Evolutionary conservation across 2,113 vertebrate species (phyloP).

Genomic region (Tylochromis polylepis): DNA sequence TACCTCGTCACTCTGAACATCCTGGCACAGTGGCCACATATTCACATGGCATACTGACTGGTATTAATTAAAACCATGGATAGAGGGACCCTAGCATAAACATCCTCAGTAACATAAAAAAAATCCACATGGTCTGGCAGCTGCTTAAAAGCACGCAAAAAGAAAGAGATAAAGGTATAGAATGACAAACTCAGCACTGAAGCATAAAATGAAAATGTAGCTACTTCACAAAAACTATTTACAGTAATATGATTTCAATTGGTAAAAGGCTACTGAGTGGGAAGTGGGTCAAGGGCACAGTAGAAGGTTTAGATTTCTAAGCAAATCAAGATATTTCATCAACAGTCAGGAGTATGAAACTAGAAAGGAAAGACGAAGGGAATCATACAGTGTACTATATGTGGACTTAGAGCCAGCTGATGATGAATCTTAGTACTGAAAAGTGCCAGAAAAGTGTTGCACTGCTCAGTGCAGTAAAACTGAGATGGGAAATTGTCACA

Average conservation of each 20-base stretch:
- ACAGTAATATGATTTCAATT: not conserved
- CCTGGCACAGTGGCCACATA: not conserved
- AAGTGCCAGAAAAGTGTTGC: not conserved
- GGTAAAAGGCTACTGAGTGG: too few relatives aligned
- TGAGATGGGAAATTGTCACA: not conserved
- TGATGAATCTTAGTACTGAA: not conserved
- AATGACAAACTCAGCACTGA: not conserved
- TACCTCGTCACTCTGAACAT: not conserved
- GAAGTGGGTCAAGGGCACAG: not conserved
- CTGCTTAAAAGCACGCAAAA: not conserved
- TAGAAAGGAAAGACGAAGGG: not conserved
- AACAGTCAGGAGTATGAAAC: not conserved
- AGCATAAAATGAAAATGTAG: not conserved
- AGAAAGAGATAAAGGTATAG: not conserved
- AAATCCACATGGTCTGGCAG: accelerated
- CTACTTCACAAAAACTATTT: not conserved
- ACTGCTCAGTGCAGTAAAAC: not conserved
- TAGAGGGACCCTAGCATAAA: not conserved
- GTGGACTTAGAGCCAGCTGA: not conserved
- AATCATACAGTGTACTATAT: not conserved
- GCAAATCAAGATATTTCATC: not conserved
- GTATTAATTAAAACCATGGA: not conserved
- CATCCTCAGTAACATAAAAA: not conserved
- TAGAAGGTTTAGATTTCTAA: not conserved
- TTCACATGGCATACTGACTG: not conserved